Evolutionary conservation across 2,797 vertebrate genomes (phyloP).

Genomic region (Brachyrhaphis roseni): DNA sequence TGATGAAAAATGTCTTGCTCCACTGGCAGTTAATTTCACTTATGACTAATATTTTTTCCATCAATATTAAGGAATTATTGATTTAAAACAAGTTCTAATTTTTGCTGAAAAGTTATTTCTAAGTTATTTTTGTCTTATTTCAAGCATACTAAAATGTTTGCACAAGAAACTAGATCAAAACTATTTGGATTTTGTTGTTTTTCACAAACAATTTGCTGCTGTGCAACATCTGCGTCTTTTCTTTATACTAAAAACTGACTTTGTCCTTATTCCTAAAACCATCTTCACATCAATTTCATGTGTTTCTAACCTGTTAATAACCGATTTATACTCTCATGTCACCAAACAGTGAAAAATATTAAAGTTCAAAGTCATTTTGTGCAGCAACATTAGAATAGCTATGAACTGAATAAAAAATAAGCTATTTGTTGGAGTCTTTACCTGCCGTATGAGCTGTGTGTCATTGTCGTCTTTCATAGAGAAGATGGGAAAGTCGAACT

Average conservation of each 20-base stretch:
- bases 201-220: too few relatives aligned
- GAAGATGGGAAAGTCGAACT: conserved; percentile 93
- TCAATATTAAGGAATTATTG: too few relatives aligned
- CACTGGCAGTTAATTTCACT: too few relatives aligned
- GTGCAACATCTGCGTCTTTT: neutral
- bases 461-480: conserved; percentile 90
- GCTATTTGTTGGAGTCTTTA: conserved; percentile 30
- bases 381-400: neutral
- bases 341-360: neutral
- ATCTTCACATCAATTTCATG: neutral
- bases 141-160: too few relatives aligned
- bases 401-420: neutral
- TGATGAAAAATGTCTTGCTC: too few relatives aligned
- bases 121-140: too few relatives aligned
- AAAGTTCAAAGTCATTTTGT: neutral
- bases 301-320: neutral
- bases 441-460: conserved; percentile 89
- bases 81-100: too few relatives aligned
- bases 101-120: too few relatives aligned
- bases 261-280: neutral
- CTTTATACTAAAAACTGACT: too few relatives aligned
- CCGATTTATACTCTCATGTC: neutral
- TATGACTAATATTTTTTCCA: too few relatives aligned
- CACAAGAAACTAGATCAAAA: too few relatives aligned
- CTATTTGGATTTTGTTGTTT: too few relatives aligned